These are phyloP conservation scores for Euclidia mi DNA, from an alignment of 2,888 invertebrate species.

Conservation along the genomic window DNA sequence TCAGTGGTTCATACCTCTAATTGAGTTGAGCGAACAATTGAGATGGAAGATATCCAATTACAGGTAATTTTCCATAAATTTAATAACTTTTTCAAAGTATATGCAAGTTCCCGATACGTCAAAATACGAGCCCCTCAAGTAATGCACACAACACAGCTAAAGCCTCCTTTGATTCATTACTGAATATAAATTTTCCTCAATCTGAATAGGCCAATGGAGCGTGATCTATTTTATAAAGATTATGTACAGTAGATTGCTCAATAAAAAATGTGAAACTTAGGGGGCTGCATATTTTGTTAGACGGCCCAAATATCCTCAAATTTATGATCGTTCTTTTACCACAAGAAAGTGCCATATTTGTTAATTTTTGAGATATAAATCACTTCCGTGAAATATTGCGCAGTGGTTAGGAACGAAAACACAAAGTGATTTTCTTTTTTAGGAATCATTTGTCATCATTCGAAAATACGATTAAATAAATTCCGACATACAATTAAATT, in stretches of 20 bases:
- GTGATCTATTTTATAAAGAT: conserved; percentile 51
- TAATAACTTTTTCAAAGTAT: conserved; percentile 36
- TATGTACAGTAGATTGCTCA: conserved; percentile 34
- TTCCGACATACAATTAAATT: no score
- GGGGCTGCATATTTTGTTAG: conserved; percentile 24
- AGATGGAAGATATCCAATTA: conserved; percentile 67
- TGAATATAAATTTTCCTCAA: conserved; percentile 55
- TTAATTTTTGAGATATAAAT: no score
- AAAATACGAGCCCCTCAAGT: conserved; percentile 54
- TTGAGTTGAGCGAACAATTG: conserved; percentile 72
- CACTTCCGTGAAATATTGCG: no score
- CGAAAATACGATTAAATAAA: no score
- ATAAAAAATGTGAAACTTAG: conserved; percentile 31
- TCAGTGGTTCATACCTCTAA: conserved; percentile 73
- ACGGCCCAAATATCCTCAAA: neutral
- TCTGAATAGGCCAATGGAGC: conserved; percentile 42
- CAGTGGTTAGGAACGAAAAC: no score
- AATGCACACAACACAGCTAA: conserved; percentile 47
- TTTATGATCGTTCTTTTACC: neutral
- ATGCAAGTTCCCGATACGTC: conserved; percentile 38
- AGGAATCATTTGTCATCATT: no score
- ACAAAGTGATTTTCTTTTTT: no score
- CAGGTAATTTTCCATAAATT: conserved; percentile 57
- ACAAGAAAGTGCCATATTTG: neutral
- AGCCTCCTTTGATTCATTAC: conserved; percentile 54